Evolutionary conservation across 2,113 vertebrate genomes (phyloP).

Genomic region (Sebastes fasciatus): DNA sequence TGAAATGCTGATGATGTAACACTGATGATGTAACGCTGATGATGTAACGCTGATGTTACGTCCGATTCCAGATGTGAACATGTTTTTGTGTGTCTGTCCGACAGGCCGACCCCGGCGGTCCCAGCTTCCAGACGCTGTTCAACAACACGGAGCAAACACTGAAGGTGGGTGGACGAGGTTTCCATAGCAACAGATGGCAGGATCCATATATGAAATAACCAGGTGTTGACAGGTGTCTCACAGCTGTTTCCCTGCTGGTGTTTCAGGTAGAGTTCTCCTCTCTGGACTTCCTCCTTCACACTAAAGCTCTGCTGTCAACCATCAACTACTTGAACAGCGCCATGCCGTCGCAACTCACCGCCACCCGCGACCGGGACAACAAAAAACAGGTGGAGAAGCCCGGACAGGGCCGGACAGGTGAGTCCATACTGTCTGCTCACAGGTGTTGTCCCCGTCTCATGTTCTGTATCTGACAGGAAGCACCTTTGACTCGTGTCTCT

Average conservation of each 20-base stretch:
- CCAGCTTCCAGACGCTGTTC: constrained; percentile 89
- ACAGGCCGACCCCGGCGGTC: constrained; percentile 91
- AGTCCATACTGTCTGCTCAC: neutral
- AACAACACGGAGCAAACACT: constrained; percentile 92
- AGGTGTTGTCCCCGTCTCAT: neutral
- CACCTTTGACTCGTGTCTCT: neutral
- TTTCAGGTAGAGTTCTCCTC: constrained; percentile 94
- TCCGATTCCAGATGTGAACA: no score
- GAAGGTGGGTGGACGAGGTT: constrained; percentile 85
- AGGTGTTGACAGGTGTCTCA: neutral
- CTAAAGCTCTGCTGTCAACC: constrained; percentile 91
- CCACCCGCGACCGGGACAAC: constrained; percentile 48
- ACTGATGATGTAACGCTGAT: no score
- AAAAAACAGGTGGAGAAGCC: constrained; percentile 72
- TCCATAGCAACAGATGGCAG: neutral
- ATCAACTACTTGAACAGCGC: constrained; percentile 87
- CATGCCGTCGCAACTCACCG: constrained; percentile 74
- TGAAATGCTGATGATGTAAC: no score
- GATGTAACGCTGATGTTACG: no score
- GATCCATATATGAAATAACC: neutral
- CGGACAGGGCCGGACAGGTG: constrained; percentile 83
- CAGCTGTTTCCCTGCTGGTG: neutral
- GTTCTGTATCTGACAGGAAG: neutral
- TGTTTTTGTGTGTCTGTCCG: constrained; percentile 4
- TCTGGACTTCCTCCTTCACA: constrained; percentile 91